Percentiles rank a stretch among this genome's conserved stretches.
These are phyloP conservation scores for Syngnathus typhle DNA, from an alignment of 2,113 vertebrate genomes.

Conservation along the genomic window DNA sequence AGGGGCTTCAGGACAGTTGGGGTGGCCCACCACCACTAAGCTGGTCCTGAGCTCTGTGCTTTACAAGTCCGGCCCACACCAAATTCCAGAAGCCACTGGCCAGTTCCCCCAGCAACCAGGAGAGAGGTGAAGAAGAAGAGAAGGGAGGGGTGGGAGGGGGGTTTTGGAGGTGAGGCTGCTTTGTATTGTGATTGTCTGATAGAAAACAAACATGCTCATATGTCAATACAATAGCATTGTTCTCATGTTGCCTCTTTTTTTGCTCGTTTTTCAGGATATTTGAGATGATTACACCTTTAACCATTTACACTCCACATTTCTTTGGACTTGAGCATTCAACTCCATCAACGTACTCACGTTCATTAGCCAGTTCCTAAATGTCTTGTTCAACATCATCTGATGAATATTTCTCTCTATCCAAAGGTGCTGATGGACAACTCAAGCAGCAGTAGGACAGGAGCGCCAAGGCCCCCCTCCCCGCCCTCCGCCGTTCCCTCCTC, in stretches of 20 bases:
- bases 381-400: not conserved
- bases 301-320: not conserved
- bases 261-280: not conserved
- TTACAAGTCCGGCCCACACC: constrained; percentile 62
- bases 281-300: not conserved
- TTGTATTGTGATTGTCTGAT: constrained; percentile 9
- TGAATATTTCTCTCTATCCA: constrained; percentile 38
- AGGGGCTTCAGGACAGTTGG: constrained; percentile 53
- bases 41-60: constrained; percentile 51
- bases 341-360: too few species aligned
- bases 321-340: not conserved
- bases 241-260: not conserved
- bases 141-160: constrained; percentile 15
- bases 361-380: not conserved
- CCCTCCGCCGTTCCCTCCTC: constrained; percentile 35
- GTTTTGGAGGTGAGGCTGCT: constrained; percentile 28
- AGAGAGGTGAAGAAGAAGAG: constrained; percentile 50
- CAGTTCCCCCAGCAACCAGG: constrained; percentile 64
- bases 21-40: constrained; percentile 43
- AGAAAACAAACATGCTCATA: constrained; percentile 7
- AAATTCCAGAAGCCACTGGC: constrained; percentile 67
- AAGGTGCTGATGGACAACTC: constrained; percentile 68
- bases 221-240: not conserved
- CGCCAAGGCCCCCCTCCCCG: constrained; percentile 41
- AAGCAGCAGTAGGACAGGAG: constrained; percentile 76